Conservation (phyloP, 2,797 vertebrate species). For the Malurus leucopterus region DNA sequence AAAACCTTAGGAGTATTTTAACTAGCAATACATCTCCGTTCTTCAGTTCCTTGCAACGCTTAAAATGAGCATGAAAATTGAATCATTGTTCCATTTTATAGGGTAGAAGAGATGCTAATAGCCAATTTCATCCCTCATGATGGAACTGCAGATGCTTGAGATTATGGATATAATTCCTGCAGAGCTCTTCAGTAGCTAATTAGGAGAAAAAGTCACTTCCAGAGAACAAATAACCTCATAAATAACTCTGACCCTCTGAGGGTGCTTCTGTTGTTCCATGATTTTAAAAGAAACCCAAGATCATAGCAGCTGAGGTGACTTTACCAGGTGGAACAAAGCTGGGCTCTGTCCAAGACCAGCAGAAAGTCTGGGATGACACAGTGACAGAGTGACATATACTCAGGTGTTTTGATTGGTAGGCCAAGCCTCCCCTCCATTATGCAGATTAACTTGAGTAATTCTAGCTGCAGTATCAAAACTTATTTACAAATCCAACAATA, state of each 20-base stretch:
- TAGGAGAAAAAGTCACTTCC: not conserved
- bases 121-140: not conserved
- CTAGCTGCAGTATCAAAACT: not conserved
- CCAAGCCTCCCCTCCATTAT: not conserved
- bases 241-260: not conserved
- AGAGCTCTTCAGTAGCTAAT: not conserved
- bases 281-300: not conserved
- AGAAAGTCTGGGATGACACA: not conserved
- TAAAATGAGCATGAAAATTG: not conserved
- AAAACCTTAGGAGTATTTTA: not conserved
- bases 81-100: not conserved
- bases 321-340: not conserved
- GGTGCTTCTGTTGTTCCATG: not conserved
- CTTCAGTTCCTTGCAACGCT: not conserved
- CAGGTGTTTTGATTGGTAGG: not conserved
- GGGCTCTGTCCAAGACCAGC: not conserved
- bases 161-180: not conserved
- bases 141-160: not conserved
- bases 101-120: not conserved
- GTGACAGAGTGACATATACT: not conserved
- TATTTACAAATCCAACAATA: not conserved
- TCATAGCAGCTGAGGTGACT: not conserved
- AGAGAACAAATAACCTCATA: not conserved
- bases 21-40: not conserved
- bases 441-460: not conserved